Conservation (phyloP, 2,113 vertebrate genomes). For the Bothrops jararaca region DNA sequence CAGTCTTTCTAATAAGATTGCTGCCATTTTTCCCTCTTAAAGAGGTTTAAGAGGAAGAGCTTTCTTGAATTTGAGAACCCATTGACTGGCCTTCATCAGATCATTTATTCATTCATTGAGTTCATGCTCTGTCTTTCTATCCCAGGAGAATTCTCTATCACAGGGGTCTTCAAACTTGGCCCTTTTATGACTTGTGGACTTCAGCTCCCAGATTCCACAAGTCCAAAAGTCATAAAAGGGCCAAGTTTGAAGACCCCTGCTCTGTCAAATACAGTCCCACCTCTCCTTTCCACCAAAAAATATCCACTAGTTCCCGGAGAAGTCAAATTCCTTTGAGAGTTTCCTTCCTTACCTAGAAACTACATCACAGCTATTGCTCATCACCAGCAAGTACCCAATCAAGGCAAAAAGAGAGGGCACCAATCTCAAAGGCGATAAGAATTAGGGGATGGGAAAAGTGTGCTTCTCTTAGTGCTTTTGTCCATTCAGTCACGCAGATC, state of each 20-base stretch:
- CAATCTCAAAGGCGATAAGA: conserved; percentile 6
- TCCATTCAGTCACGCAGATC: conserved; percentile 17
- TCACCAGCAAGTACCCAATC: conserved; percentile 19
- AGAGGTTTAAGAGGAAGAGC: not conserved
- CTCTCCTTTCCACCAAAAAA: not conserved
- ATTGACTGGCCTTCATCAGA: not conserved
- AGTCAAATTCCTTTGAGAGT: not conserved
- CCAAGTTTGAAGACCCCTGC: no score
- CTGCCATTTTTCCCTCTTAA: not conserved
- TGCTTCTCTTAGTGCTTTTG: conserved; percentile 5
- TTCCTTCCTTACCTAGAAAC: not conserved
- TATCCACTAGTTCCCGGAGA: not conserved
- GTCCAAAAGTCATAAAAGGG: no score
- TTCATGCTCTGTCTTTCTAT: not conserved
- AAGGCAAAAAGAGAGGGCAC: not conserved
- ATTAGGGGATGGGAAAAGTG: conserved; percentile 7
- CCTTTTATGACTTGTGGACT: no score
- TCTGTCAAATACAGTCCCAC: not conserved
- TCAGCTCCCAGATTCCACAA: no score
- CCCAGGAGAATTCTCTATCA: not conserved
- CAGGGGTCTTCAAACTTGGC: no score
- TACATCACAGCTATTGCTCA: not conserved
- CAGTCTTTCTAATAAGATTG: not conserved
- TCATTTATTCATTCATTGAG: not conserved
- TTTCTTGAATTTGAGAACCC: not conserved